A percentile compares a stretch with the other conserved stretches of the same genome.
Conservation (phyloP, 2,888 invertebrate genomes). For the Tholera decimalis region DNA sequence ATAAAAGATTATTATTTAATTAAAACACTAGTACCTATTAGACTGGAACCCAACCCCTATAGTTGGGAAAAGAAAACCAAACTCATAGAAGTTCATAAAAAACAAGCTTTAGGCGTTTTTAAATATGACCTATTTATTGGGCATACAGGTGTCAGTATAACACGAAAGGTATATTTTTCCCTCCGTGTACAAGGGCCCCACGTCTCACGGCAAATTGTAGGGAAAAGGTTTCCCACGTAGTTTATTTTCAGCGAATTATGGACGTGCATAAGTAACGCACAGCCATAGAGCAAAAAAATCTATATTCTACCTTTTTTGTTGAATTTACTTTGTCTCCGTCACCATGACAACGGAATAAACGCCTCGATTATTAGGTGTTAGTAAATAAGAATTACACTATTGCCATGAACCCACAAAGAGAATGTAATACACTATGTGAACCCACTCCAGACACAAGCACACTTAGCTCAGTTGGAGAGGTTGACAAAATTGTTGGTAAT, state of each 20-base stretch:
- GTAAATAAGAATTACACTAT: too few relatives aligned
- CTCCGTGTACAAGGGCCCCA: constrained; percentile 66
- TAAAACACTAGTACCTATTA: too few relatives aligned
- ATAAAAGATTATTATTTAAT: too few relatives aligned
- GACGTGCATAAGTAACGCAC: constrained; percentile 58
- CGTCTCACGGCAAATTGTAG: constrained; percentile 72
- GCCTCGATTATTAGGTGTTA: background rate
- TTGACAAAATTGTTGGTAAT: too few relatives aligned
- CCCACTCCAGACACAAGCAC: too few relatives aligned
- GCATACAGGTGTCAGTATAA: constrained; percentile 58
- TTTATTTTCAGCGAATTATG: constrained; percentile 69
- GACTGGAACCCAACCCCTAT: too few relatives aligned
- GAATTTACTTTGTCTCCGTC: background rate
- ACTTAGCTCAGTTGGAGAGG: too few relatives aligned
- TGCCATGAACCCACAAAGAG: too few relatives aligned
- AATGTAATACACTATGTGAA: too few relatives aligned
- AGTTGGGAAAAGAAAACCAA: too few relatives aligned
- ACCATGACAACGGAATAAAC: background rate
- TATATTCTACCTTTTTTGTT: background rate
- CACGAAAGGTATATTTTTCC: constrained; percentile 65
- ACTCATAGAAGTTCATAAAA: constrained; percentile 7
- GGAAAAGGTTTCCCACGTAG: constrained; percentile 70
- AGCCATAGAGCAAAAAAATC: background rate
- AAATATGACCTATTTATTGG: constrained; percentile 55
- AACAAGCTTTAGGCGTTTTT: constrained; percentile 5